A percentile compares a stretch with the other conserved stretches of the same genome.
phyloP scores from a whole-genome alignment of 2,797 vertebrate species.

The Myioborus melanocephalus region DNA sequence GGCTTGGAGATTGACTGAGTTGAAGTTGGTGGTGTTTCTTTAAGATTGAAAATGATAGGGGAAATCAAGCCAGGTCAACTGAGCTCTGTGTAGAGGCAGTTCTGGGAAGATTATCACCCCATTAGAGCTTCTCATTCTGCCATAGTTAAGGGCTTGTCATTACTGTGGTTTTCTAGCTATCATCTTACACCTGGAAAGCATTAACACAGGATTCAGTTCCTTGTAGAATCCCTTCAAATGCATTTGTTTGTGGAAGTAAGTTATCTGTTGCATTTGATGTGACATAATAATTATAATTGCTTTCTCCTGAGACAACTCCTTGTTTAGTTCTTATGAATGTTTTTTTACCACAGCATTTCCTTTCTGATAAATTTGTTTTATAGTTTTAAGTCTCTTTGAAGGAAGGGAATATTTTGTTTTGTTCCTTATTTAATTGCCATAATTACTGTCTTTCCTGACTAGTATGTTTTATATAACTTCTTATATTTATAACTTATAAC shows the following conservation, averaged over 20 bases:
- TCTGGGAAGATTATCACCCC: not conserved
- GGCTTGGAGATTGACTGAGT: not conserved
- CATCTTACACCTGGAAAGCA: conserved; percentile 46
- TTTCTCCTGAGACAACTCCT: not conserved
- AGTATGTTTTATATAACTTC: not conserved
- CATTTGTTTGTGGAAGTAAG: conserved; percentile 21
- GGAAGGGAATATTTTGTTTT: not conserved
- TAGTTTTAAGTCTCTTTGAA: not conserved
- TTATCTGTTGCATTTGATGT: not conserved
- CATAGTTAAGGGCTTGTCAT: not conserved
- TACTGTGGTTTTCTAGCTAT: conserved; percentile 30
- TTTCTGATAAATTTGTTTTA: conserved; percentile 19
- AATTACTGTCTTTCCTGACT: not conserved
- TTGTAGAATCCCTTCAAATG: conserved; percentile 6
- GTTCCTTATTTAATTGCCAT: not conserved
- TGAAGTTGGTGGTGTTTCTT: not conserved
- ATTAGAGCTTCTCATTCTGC: conserved; percentile 18
- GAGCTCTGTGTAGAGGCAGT: not conserved
- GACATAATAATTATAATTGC: conserved; percentile 6
- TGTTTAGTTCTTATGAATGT: not conserved
- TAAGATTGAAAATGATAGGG: not conserved
- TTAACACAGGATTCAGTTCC: conserved; percentile 26
- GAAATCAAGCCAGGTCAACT: not conserved
- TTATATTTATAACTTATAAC: too few relatives aligned
- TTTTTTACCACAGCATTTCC: not conserved